phyloP scores from a whole-genome alignment of 23 tunicate species.

The Styela plicata region DNA sequence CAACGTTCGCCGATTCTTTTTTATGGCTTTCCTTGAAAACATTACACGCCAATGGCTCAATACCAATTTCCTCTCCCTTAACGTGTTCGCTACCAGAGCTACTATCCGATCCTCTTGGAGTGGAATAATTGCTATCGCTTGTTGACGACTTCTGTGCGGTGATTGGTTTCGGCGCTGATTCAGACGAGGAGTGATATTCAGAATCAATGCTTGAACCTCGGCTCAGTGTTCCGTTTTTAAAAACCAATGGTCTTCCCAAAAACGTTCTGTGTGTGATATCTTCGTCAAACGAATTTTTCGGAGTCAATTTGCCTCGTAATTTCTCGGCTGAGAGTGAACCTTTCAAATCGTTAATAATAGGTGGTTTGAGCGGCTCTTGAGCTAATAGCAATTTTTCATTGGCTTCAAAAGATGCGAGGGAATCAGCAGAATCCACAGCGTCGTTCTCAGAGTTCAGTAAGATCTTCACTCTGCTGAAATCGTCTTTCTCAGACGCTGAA shows the following conservation, averaged over 20 bases:
- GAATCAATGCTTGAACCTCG: slow-evolving; percentile 25
- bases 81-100: neutral
- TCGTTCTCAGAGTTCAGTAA: neutral
- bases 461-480: neutral
- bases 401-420: slow-evolving; percentile 82
- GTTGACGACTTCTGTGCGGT: neutral
- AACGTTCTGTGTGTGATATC: slow-evolving; percentile 29
- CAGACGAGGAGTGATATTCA: slow-evolving; percentile 17
- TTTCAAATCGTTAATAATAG: neutral
- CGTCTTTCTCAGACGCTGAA: slow-evolving; percentile 1
- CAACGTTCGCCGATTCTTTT: neutral
- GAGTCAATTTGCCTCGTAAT: neutral
- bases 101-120: neutral
- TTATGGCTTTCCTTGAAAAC: neutral
- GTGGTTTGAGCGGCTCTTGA: neutral
- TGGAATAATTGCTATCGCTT: slow-evolving; percentile 11
- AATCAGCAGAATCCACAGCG: slow-evolving; percentile 51
- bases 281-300: slow-evolving; percentile 19
- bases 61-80: slow-evolving; percentile 20
- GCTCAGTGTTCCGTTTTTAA: slow-evolving; percentile 11
- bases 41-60: slow-evolving; percentile 8
- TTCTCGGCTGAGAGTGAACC: slow-evolving; percentile 10
- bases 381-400: slow-evolving; percentile 36
- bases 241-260: slow-evolving; percentile 33
- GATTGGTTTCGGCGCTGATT: neutral